Base-by-base conservation (phyloP, 2,113 vertebrate genomes). In the Neopipo cinnamomea region DNA sequence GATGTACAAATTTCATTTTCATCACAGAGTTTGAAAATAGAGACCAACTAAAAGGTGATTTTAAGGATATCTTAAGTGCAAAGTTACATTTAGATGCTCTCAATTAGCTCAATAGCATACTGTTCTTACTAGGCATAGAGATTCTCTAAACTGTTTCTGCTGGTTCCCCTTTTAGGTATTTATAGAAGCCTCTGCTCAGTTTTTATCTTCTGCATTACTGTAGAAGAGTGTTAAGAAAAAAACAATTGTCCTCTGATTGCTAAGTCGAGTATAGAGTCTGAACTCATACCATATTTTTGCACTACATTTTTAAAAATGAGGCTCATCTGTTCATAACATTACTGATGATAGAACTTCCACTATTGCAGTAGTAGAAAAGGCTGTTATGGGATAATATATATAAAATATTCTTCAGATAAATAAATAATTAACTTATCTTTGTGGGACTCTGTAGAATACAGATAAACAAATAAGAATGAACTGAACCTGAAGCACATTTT, bases 391-490 rank as follows among this genome's bases (percentile, higher is more conserved):
- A 72, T 63, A 91, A 93, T 67, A 44, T 6, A 12, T 56, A 61
- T 27, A 84, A 87, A 90, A 79, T 73, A 92, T 67, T 91, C 23
- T 77, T 93, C 76, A 73, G 77, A 95, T 95, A 93, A 93, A 95
- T 92, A 91, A 91, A 92, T 83, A 6, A 96, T 96, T 96, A 85
- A 84, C 41, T 73, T 81, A 41, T 65, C 11, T 66, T 24, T 65
- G 21, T 76, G 53, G 50, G 12, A 74, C 33, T 59, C 53, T 52
- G 39, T 63, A 79, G 50, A 89, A 63, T 80, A 95, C 33, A 88
- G 72, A 88, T 94, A 90, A 93, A 62, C 73, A 20, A 75, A 62
- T 61, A 66, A 88, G 44, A 89, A 85, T 59, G 27, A 90, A 71
- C 39, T 71, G 93, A 96, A 95, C 42, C 30, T 63, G 55, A 93